Base-by-base conservation (phyloP, 1,140 invertebrate genomes). In the Heliconius eleuchia region DNA sequence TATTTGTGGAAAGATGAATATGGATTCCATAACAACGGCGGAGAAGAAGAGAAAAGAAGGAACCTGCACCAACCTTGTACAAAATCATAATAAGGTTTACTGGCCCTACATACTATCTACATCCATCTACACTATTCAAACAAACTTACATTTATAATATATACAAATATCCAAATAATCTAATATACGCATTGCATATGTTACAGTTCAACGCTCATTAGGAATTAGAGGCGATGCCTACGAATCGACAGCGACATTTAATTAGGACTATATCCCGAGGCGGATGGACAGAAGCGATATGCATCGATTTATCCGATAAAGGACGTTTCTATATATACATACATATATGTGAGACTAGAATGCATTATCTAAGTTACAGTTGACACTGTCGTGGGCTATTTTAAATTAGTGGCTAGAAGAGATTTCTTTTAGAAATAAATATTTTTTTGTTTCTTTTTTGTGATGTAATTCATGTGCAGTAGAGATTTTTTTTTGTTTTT, bases 261-360 rank as follows among this genome's bases (percentile, higher is more conserved):
- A 84, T 84, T 82, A 84, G 81, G 76, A 70, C 75, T 16, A 37
- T 79, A 79, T 76, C 79, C 80, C 37, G 74, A 77, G 78, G 80
- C 73, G 71, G 73, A 71, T 71, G 79, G 77, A 78, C 78, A 72
- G 78, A 42, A 46, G 39, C 52, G 78, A 70, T 77, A 55, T 73
- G 71, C 71, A 70, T 37, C 76, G 78, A 80, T 80, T 82, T 77
- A 70, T 80, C 80, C 73, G 78, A 82, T 80, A 80, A 82, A 79
- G 77, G 76, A 66, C 23, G 60, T 66, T 11, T 30, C 9, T 66
- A 66, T 30, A 66, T 66, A 66, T 4, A 66, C 16, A 30, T 60
- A 42, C 3, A 42, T 42, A 42, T 4, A 46, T 46, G 11, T 4
- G 16, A 16, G 42, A 16, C 42, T 46, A 4, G 42, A 46, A 46